These are phyloP conservation scores for Drosophila insularis DNA, from an alignment of 1,140 invertebrate genomes.

Conservation along the genomic window DNA sequence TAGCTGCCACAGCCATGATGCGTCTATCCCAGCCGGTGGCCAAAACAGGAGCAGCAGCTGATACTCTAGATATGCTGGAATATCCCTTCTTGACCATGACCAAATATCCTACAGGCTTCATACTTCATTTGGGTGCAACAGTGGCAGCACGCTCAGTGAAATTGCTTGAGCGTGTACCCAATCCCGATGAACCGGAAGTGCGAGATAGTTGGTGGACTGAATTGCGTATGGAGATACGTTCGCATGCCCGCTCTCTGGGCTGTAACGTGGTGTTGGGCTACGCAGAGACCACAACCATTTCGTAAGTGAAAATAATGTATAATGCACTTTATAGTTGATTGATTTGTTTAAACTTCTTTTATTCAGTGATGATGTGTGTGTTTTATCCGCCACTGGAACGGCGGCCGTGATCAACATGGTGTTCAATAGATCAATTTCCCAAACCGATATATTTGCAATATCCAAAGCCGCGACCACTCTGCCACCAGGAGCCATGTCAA, in stretches of 20 bases:
- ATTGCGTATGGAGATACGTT: slow-evolving; percentile 95
- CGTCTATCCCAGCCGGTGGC: slow-evolving; percentile 82
- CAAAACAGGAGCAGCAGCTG: slow-evolving; percentile 83
- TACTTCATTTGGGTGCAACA: slow-evolving; percentile 95
- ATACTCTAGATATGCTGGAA: slow-evolving; percentile 92
- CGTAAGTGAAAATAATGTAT: slow-evolving; percentile 84
- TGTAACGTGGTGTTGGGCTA: slow-evolving; percentile 98
- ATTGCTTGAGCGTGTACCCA: slow-evolving; percentile 91
- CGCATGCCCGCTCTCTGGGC: slow-evolving; percentile 93
- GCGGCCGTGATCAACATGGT: slow-evolving; percentile 91
- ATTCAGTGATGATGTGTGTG: slow-evolving; percentile 95
- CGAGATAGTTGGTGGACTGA: slow-evolving; percentile 98
- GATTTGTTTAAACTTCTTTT: neutral
- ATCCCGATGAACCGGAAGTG: slow-evolving; percentile 93
- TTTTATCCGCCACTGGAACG: slow-evolving; percentile 96
- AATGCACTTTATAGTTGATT: neutral
- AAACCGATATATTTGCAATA: slow-evolving; percentile 72
- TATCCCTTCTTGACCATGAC: slow-evolving; percentile 98
- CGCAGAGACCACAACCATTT: slow-evolving; percentile 93
- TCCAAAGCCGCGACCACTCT: slow-evolving; percentile 44
- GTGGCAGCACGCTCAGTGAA: slow-evolving; percentile 94
- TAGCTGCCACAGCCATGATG: slow-evolving; percentile 80
- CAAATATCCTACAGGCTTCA: slow-evolving; percentile 93
- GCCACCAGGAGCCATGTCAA: slow-evolving; percentile 55
- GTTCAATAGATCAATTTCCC: slow-evolving; percentile 80